phyloP scores from a whole-genome alignment of 2,113 vertebrate species.

The Syngnathus scovelli region DNA sequence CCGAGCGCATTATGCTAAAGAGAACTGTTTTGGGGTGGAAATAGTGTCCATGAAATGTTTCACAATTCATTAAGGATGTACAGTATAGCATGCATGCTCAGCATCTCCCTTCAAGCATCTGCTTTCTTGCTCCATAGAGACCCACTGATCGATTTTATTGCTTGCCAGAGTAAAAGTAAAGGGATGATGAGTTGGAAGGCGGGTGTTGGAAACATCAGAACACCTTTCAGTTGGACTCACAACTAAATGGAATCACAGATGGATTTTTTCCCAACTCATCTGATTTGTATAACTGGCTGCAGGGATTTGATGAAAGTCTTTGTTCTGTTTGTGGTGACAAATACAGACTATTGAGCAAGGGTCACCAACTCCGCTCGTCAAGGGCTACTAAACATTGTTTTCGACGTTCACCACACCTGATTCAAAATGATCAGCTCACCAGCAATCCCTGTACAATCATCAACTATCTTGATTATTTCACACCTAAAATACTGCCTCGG shows the following conservation, averaged over 20 bases:
- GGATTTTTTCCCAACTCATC: slow-evolving; percentile 23
- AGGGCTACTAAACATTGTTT: no score
- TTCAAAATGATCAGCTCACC: no score
- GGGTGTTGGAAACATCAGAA: background rate
- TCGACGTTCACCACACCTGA: no score
- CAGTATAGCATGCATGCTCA: background rate
- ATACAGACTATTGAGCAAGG: no score
- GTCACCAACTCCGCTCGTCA: no score
- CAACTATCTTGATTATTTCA: no score
- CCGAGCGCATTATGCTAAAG: background rate
- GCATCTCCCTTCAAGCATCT: slow-evolving; percentile 1
- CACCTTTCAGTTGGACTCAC: background rate
- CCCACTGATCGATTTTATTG: background rate
- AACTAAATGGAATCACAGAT: background rate
- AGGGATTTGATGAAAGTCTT: slow-evolving; percentile 34
- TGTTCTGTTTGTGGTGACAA: slow-evolving; percentile 23
- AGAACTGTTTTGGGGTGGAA: background rate
- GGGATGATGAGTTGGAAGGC: slow-evolving; percentile 3
- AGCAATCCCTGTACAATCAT: no score
- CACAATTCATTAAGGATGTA: background rate
- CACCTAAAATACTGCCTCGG: no score
- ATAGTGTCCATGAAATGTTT: background rate
- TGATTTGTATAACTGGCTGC: slow-evolving; percentile 15
- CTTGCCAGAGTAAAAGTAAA: background rate
- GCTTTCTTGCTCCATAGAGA: background rate